Base-by-base conservation (phyloP, 92 coral and sea anemone genomes). In the Actinernus sp. region DNA sequence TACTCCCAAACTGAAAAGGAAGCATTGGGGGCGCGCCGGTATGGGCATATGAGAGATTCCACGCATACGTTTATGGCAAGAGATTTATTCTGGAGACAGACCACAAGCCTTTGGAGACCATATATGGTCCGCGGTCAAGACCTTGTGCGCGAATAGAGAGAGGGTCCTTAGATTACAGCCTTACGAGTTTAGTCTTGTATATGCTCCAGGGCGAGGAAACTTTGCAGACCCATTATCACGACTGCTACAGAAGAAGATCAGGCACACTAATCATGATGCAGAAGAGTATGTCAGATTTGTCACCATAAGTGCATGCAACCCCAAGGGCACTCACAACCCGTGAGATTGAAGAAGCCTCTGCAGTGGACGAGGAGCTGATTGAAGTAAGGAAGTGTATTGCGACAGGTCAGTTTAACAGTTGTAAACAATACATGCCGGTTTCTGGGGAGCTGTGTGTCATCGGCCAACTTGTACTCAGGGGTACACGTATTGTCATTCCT, bases 1-100 rank as follows among this genome's bases (percentile, higher is more conserved):
- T 79, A 79, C 38, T 79, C 79, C 26, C 79, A 78, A 34, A 79
- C 78, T 14, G 79, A 79, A 31, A 59, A 61, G 63, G 79, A 79
- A 55, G 79, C 79, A 1, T 50, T 61, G 1, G 54, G 56, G 30
- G 37, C 51, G 81, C 81, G 23, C 73, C 73, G 7, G 75, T 76
- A 20, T 64, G 76, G 83, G 54, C 75, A 5, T 76, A 76, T 30
- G 66, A 75, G 33, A 24, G 57, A 26, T 49, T 68, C 31, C 84
- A 77, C 48, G 68, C 52, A 19, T 73, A 73, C 27, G 54, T 73
- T 46, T 73, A 63, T 55, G 82, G 82, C 26, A 63, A 50, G 37
- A n/a, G 50, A 49, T 77, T 68, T 48, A 62, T 2, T 3, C 68
- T 77, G 2, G 77, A 43, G 50, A 47, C 78, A 22, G 78, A 78